phyloP scores from a whole-genome alignment of 2,113 vertebrate species.

The Sphaerodactylus townsendi region DNA sequence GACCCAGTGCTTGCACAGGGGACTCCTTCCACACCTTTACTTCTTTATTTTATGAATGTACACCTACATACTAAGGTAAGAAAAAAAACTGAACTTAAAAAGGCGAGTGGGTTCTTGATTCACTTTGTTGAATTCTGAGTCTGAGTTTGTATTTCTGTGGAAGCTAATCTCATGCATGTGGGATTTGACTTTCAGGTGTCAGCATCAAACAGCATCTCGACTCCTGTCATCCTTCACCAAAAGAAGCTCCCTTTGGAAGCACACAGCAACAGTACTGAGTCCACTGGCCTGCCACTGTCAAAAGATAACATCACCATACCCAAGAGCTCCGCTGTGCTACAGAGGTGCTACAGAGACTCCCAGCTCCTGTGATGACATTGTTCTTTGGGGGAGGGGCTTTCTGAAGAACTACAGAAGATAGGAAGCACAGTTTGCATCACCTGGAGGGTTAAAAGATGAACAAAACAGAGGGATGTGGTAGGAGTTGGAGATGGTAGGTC shows the following conservation, averaged over 20 bases:
- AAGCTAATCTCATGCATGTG: background rate
- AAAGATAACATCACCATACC: conserved; percentile 14
- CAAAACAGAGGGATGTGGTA: background rate
- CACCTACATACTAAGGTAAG: background rate
- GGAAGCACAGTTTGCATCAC: fast-evolving
- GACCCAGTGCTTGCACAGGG: too few species aligned
- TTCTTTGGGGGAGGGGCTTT: background rate
- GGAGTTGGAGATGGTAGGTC: background rate
- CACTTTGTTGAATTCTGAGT: conserved; percentile 31
- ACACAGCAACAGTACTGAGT: background rate
- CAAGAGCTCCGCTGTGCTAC: background rate
- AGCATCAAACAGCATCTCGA: background rate
- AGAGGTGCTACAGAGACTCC: background rate
- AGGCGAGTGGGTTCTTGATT: background rate
- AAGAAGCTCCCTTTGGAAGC: background rate
- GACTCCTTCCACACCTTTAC: too few species aligned
- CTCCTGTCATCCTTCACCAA: conserved; percentile 12
- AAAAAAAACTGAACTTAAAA: background rate
- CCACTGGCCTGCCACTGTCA: background rate
- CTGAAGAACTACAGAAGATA: background rate
- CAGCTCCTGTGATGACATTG: background rate
- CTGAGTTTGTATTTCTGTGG: background rate
- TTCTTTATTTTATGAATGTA: too few species aligned
- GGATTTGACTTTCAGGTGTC: conserved; percentile 31
- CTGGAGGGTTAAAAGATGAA: fast-evolving